Conservation (phyloP, 1,140 invertebrate species). For the Mamestra configurata region DNA sequence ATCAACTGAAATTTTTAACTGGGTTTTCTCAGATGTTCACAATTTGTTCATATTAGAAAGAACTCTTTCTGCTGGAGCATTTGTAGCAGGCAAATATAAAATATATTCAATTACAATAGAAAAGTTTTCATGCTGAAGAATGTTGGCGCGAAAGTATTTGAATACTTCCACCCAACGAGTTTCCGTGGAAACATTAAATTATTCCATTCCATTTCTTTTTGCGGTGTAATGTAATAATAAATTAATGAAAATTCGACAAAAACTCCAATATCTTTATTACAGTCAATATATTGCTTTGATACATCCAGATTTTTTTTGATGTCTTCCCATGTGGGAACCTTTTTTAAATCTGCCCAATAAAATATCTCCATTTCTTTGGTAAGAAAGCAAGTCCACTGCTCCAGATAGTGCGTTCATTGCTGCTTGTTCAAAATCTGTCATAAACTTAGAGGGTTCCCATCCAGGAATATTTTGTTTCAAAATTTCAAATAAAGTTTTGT, state of each 20-base stretch:
- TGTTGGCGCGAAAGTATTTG: not conserved
- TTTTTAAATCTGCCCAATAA: constrained; percentile 64
- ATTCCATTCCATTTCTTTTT: not conserved
- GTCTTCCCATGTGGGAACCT: constrained; percentile 61
- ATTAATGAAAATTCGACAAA: constrained; percentile 23
- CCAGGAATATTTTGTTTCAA: no score
- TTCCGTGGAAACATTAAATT: not conserved
- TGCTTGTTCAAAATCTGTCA: no score
- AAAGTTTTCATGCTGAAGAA: no score
- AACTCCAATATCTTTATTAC: constrained; percentile 60
- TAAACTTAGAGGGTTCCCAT: no score
- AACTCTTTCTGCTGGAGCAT: no score
- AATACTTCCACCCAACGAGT: not conserved
- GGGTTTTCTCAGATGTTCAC: no score
- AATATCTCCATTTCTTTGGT: constrained; percentile 60
- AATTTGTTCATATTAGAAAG: no score
- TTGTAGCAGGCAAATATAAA: no score
- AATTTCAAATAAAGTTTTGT: no score
- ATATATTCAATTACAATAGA: no score
- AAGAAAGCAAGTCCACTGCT: constrained; percentile 57
- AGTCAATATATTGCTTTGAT: constrained; percentile 65
- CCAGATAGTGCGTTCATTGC: no score
- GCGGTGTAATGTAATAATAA: not conserved
- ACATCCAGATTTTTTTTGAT: constrained; percentile 64
- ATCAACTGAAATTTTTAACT: no score